Base-by-base conservation (phyloP, 2,113 vertebrate species). In the Chitala chitala region DNA sequence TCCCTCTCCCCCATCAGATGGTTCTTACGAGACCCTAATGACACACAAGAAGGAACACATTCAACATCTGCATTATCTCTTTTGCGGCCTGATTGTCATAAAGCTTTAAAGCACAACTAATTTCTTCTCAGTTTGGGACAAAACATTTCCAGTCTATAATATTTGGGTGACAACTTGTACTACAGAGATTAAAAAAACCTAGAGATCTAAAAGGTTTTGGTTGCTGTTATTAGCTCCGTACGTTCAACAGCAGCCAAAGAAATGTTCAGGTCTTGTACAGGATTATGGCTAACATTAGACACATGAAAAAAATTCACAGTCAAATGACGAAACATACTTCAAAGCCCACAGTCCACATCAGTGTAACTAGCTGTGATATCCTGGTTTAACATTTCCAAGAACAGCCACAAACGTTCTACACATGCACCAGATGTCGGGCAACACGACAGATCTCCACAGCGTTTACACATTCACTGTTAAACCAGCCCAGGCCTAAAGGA, bases 21-120 rank as follows among this genome's bases (percentile, higher is more conserved):
- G 86, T 89, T 84, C 82, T 90, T 84, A 89, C 77, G 71, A 81
- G 84, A 78, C 74, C 87, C 91, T 94, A 78, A 6, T 1, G 69
- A 71, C 31, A 40, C n/a, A 24, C 4, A 36, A 50, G 24, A 33
- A 4, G 26, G 29, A 55, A 29, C 17, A 55, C 51, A 71, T 9
- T 54, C 44, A 24, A 69, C 51, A 22, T 50, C 33, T 38, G n/a
- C 4, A 6, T 29, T n/a, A 33, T 33, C 26, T 13, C 33, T 33
- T 8, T 20, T 3, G 31, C 59, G 15, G 3, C 2, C 20, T 17
- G 29, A 17, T 9, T 2, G 15, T 38, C 13, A 17, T n/a, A 63
- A 10, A n/a, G 1, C 12, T 46, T 46, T 6, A 6, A 46, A 6
- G 44, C 44, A 46, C 12, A 46, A 6, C 4, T 46, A 46, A 46